A percentile compares a stretch with the other conserved stretches of the same genome.
Conservation (phyloP, 2,797 vertebrate species). For the Sebastes oblongus region DNA sequence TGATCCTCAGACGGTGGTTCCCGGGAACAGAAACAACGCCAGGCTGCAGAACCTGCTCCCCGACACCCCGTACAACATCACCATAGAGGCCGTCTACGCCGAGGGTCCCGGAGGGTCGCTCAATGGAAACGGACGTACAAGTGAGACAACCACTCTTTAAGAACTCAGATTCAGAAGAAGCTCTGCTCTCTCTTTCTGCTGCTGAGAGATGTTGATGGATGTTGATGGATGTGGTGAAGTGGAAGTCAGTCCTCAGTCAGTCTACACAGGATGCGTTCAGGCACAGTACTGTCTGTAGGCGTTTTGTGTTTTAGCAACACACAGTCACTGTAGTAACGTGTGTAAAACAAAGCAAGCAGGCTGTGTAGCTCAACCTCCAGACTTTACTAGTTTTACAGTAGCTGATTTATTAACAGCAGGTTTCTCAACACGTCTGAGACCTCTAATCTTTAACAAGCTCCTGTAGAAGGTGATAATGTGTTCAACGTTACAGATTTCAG, state of each 20-base stretch:
- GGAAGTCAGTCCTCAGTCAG: too few relatives aligned
- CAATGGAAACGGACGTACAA: slow-evolving; percentile 90
- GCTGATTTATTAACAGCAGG: neutral
- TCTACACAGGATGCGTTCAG: neutral
- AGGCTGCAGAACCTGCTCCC: slow-evolving; percentile 88
- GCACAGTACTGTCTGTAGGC: neutral
- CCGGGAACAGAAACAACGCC: slow-evolving; percentile 95
- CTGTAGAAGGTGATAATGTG: neutral
- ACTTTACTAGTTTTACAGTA: neutral
- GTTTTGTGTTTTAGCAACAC: neutral
- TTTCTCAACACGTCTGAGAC: neutral
- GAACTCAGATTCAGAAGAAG: neutral
- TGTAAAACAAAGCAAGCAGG: too few relatives aligned
- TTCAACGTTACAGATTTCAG: neutral
- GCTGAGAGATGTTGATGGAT: too few relatives aligned
- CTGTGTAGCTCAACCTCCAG: neutral
- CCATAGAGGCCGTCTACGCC: slow-evolving; percentile 90
- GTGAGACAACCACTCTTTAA: slow-evolving; percentile 66
- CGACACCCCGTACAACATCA: slow-evolving; percentile 96
- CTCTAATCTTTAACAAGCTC: neutral
- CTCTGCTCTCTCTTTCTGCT: too few relatives aligned
- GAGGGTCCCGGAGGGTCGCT: slow-evolving; percentile 91
- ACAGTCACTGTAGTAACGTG: neutral
- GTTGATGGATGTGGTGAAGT: too few relatives aligned
- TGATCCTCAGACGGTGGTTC: slow-evolving; percentile 85